Evolutionary conservation across 2,113 vertebrate genomes (phyloP), one percentile per base, ranked within the genome.

Genomic region (Gobius niger): DNA sequence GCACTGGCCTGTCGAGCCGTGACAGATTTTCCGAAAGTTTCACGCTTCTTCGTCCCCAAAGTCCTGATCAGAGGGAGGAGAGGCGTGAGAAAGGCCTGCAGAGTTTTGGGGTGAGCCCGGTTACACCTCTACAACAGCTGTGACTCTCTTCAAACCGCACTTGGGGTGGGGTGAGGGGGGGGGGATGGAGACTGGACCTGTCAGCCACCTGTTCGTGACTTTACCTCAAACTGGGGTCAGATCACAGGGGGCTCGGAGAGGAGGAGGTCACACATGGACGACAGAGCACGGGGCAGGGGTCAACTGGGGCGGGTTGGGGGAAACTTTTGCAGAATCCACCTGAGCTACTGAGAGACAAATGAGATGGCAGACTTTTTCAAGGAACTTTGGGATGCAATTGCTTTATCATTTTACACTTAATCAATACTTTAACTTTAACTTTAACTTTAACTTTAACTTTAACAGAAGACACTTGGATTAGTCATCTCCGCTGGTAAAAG

Each of bases 171-270:
- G n/a, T n/a, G n/a, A n/a, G 24, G 24, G 24, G 3, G 24, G 24
- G 24, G 24, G 24, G 24, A 57, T 67, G 70, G 66, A 62, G 63
- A 70, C 77, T 77, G 59, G 68, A 79, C 73, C 59, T 1, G 19
- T 65, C 7, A 13, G 53, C 68, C 80, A 82, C 80, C 77, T 87
- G 85, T 75, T 84, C 34, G 1, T 47, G 70, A 47, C 70, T 70
- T 56, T 61, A 46, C 44, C 7, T 16, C 67, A 72, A 62, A 71
- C 72, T 59, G 19, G 57, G 7, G 44, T 72, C 71, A 74, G 70
- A 76, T 80, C 52, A 44, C 61, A 1, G n/a, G n/a, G n/a, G n/a
- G n/a, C n/a, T n/a, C n/a, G n/a, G n/a, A n/a, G n/a, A n/a, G 42
- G 24, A 41, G 18, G 34, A 15, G 16, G 77, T 61, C 46, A 14